These are phyloP conservation scores for Cavia porcellus DNA, from an alignment of 2,113 vertebrate species.

Conservation along the genomic window DNA sequence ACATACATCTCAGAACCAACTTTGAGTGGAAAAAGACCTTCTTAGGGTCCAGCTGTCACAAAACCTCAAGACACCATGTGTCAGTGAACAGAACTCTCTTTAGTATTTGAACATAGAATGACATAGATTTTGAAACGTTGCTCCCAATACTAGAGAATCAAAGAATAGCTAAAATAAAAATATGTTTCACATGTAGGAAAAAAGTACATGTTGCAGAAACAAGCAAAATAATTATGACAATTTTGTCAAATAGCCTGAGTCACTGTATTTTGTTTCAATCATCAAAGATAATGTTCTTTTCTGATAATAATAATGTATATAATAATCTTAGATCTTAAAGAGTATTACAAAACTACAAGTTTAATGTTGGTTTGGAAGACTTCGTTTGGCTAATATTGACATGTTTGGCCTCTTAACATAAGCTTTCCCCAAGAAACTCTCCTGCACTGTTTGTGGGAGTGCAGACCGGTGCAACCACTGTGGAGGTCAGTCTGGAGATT, in stretches of 20 bases:
- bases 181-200: not conserved
- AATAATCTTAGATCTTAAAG: constrained; percentile 28
- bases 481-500: too few relatives aligned
- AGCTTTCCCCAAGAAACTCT: too few relatives aligned
- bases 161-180: not conserved
- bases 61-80: not conserved
- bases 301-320: not conserved
- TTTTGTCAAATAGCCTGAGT: constrained; percentile 13
- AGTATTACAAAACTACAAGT: not conserved
- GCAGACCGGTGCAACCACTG: too few relatives aligned
- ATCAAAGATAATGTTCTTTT: constrained; percentile 15
- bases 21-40: not conserved
- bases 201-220: not conserved
- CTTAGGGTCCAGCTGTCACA: not conserved
- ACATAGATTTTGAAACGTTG: not conserved
- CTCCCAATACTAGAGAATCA: not conserved
- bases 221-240: not conserved
- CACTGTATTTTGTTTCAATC: not conserved
- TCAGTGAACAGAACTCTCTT: not conserved
- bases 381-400: constrained; percentile 4
- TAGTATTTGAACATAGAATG: constrained; percentile 1
- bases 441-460: too few relatives aligned
- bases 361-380: not conserved
- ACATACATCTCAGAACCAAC: not conserved
- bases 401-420: constrained; percentile 18